Percentiles rank a stretch among this genome's conserved stretches.
Evolutionary conservation across 2,888 invertebrate species (phyloP).

Genomic region (Philereme transversata): DNA sequence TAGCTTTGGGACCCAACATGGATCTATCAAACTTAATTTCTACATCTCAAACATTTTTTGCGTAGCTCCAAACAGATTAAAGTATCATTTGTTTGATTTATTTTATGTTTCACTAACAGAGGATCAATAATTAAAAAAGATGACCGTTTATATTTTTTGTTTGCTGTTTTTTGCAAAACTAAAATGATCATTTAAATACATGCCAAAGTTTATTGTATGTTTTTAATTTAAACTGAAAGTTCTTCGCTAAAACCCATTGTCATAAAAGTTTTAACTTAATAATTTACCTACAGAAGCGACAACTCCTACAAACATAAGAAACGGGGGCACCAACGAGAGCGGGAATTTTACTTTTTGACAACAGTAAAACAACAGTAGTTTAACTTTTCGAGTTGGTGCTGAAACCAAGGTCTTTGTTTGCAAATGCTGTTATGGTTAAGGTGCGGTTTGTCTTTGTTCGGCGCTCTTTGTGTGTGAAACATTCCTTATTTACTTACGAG

Average conservation of each 20-base stretch:
- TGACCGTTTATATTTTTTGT: too few relatives aligned
- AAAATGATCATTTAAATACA: too few relatives aligned
- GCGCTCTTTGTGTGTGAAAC: constrained; percentile 8
- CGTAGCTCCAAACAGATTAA: too few relatives aligned
- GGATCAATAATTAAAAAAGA: too few relatives aligned
- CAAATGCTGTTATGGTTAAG: constrained; percentile 39
- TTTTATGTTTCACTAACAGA: too few relatives aligned
- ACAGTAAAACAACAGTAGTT: constrained; percentile 65
- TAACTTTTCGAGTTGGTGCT: constrained; percentile 63
- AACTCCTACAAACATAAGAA: constrained; percentile 45
- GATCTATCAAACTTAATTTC: too few relatives aligned
- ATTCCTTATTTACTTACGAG: constrained; percentile 9
- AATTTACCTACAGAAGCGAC: constrained; percentile 35
- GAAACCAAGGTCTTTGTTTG: constrained; percentile 39
- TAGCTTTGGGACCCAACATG: too few relatives aligned
- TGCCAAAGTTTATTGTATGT: not conserved
- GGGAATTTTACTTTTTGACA: constrained; percentile 62
- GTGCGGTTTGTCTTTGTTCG: constrained; percentile 24
- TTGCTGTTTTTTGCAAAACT: too few relatives aligned
- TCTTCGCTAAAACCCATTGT: constrained; percentile 12
- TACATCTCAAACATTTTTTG: too few relatives aligned
- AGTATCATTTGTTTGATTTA: too few relatives aligned
- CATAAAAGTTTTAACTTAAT: constrained; percentile 29
- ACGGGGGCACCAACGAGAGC: constrained; percentile 43
- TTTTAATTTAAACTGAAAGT: constrained; percentile 10